Evolutionary conservation across 2,113 vertebrate species (phyloP).

Genomic region (Cephalopterus ornatus): DNA sequence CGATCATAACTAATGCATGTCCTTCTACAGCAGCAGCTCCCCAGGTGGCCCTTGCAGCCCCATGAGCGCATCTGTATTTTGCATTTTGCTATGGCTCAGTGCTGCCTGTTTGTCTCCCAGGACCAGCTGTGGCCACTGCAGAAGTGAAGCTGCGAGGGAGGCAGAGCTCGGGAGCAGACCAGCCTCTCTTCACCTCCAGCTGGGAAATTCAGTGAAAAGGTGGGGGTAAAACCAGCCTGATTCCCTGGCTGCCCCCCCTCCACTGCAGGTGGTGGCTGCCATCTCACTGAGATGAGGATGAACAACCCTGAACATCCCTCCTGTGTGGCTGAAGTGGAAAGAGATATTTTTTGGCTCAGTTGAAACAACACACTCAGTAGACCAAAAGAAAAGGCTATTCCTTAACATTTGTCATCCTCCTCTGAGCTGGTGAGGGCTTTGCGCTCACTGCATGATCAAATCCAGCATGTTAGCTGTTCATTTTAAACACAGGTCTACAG

Average conservation of each 20-base stretch:
- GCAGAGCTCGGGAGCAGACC: not conserved
- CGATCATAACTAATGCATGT: rapidly evolving
- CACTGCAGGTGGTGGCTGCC: not conserved
- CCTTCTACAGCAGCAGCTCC: not conserved
- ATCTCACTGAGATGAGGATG: not conserved
- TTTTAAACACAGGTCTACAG: not conserved
- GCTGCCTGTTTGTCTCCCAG: not conserved
- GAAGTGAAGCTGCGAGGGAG: not conserved
- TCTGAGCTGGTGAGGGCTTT: not conserved
- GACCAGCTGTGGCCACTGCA: not conserved
- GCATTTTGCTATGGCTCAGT: not conserved
- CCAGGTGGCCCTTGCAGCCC: rapidly evolving
- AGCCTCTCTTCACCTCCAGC: not conserved
- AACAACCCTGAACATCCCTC: not conserved
- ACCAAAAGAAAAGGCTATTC: not conserved
- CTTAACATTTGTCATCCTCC: not conserved
- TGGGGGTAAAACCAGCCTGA: rapidly evolving
- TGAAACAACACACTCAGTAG: not conserved
- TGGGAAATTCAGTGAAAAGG: not conserved
- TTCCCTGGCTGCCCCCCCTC: rapidly evolving
- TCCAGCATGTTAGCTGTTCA: not conserved
- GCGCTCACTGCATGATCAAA: rapidly evolving
- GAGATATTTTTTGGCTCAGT: not conserved
- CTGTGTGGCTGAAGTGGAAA: not conserved
- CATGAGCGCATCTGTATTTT: rapidly evolving